Base-by-base conservation (phyloP, 1,140 invertebrate species). In the Chironomus striatipennis region DNA sequence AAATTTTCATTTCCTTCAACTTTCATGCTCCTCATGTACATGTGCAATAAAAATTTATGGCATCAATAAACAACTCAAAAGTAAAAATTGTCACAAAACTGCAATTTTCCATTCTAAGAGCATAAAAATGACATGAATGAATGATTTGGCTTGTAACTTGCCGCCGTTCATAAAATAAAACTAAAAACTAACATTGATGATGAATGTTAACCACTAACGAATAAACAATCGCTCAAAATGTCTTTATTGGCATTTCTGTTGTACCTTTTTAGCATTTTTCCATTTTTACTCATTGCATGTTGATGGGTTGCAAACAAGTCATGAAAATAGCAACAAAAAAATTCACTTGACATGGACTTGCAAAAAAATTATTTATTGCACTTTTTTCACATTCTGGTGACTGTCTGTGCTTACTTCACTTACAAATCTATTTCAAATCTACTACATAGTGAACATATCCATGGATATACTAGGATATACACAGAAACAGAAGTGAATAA, bases 21-120 rank as follows among this genome's bases (percentile, higher is more conserved):
- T 47, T 47, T 9, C 8, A 47, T 10, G 43, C 43, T 9, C 8
- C 24, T 34, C 24, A 34, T 34, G 24, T 34, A 34, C 47, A n/a
- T 18, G n/a, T 17, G 17, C 17, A 67, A 67, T 67, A 67, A 67
- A 67, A 67, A 67, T 67, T 67, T 67, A 67, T n/a, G 64, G n/a
- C 4, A 2, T 15, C 64, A 67, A 67, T 67, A 67, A 67, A 67
- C n/a, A 67, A 67, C n/a, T 20, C n/a, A 67, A 7, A n/a, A n/a
- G n/a, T n/a, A n/a, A n/a, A 18, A 67, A 20, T 20, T 7, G 18
- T n/a, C 8, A 7, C 3, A 18, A 17, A 15, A 18, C 1, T 67
- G 64, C 64, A 67, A 17, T 67, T 67, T 67, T 17, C 64, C 2
- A 2, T 57, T 57, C n/a, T 57, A 7, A 10, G 47, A 10, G n/a